These are phyloP conservation scores for Axea sp. DNA, from an alignment of 2,888 invertebrate genomes.

Conservation along the genomic window DNA sequence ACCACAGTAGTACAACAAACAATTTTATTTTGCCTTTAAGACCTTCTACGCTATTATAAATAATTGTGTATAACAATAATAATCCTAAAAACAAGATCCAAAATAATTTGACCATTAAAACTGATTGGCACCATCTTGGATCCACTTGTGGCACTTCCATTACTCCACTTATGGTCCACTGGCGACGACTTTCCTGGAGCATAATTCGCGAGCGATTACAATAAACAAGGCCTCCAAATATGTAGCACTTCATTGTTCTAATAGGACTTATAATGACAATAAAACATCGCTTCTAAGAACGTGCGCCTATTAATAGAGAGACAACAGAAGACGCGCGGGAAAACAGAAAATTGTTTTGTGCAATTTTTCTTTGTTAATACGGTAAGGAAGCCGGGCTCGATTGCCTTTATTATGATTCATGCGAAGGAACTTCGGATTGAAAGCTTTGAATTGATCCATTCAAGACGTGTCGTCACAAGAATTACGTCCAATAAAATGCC, in stretches of 20 bases:
- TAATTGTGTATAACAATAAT: no score
- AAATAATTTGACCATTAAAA: no score
- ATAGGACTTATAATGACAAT: slow-evolving; percentile 46
- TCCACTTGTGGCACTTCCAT: no score
- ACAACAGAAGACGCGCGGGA: slow-evolving; percentile 43
- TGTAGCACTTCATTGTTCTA: slow-evolving; percentile 53
- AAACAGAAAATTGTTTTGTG: slow-evolving; percentile 58
- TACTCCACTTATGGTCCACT: not conserved
- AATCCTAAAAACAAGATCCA: no score
- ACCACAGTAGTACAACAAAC: no score
- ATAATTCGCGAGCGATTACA: slow-evolving; percentile 19
- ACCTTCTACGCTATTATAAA: no score
- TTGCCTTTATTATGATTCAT: slow-evolving; percentile 59
- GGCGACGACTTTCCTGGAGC: slow-evolving; percentile 10
- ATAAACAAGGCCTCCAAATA: slow-evolving; percentile 32
- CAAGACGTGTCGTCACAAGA: slow-evolving; percentile 32
- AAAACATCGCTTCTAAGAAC: slow-evolving; percentile 52
- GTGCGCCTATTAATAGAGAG: slow-evolving; percentile 56
- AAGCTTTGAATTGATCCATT: slow-evolving; percentile 59
- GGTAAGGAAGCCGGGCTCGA: slow-evolving; percentile 55
- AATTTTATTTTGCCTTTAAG: no score
- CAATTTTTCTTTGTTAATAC: slow-evolving; percentile 60
- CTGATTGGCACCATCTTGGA: no score
- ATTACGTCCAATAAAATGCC: slow-evolving; percentile 56
- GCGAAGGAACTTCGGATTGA: slow-evolving; percentile 51